These are phyloP conservation scores for Chiroxiphia lanceolata DNA, from an alignment of 2,797 vertebrate genomes.

Conservation along the genomic window DNA sequence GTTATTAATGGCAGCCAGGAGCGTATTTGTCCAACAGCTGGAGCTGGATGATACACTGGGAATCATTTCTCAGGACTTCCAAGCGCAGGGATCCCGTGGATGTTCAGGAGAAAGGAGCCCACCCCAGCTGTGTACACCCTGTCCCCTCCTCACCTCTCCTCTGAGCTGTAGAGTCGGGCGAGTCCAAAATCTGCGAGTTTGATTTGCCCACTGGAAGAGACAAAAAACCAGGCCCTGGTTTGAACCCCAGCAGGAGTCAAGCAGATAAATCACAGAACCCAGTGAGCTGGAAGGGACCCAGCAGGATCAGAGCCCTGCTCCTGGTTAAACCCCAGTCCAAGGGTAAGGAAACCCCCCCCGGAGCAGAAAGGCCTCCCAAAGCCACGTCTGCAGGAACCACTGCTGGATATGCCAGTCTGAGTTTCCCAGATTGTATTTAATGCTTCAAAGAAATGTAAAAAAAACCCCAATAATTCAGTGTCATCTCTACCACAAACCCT, in stretches of 20 bases:
- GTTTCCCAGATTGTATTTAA: neutral
- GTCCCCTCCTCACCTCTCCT: conserved; percentile 88
- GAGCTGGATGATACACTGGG: neutral
- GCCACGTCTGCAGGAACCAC: neutral
- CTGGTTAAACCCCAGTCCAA: neutral
- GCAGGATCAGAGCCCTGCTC: neutral
- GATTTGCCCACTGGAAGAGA: conserved; percentile 90
- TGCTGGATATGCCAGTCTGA: neutral
- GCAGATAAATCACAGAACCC: neutral
- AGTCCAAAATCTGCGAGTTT: conserved; percentile 98
- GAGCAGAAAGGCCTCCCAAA: neutral
- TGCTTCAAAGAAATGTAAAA: neutral
- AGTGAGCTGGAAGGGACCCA: neutral
- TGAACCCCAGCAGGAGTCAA: neutral
- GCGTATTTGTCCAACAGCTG: neutral
- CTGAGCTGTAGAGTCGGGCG: conserved; percentile 96
- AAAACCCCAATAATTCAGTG: neutral
- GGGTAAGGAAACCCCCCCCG: neutral
- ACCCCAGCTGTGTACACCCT: neutral
- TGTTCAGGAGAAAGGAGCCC: neutral
- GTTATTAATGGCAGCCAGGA: neutral
- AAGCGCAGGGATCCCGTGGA: neutral
- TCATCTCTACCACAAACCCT: neutral
- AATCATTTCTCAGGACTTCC: neutral
- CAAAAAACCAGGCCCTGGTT: neutral